Base-by-base conservation (phyloP, 2,888 invertebrate species). In the Drosophila neotestacea region DNA sequence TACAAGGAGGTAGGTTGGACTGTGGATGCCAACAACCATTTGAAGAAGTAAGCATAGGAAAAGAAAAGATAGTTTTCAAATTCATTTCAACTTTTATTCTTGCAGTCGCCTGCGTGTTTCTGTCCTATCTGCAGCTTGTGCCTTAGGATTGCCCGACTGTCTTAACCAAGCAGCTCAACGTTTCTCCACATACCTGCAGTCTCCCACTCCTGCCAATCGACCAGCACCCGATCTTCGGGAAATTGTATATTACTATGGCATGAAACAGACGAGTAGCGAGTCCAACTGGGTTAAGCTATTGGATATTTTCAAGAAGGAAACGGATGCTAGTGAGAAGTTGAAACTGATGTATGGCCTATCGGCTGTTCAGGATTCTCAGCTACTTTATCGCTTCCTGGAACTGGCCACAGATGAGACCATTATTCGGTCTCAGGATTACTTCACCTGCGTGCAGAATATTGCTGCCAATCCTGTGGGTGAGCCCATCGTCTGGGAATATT, bases 341-440 rank as follows among this genome's bases (percentile, higher is more conserved):
- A 96, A 96, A 86, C 90, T 98, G 4, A 93, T 97, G 90, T 91
- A 91, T 3, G 97, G 96, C 1, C 93, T 98, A 59, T 93, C 96
- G 0, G 95, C 94, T 6, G 94, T 95, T 3, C 93, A 94, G 47
- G 94, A 96, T 58, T 92, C 94, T 0, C 93, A 93, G 85, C 93
- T 97, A 58, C 93, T 97, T 1, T 93, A 93, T 72, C 95, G 94
- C 84, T 95, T 96, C 80, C 91, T 98, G 13, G 93, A 94, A 0
- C 92, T 95, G 44, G 95, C 96, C 0, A 95, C 95, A 93, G 94
- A 97, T 81, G 95, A 96, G 83, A 93, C 92, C 0, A 94, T 95
- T 79, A 95, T 98, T 0, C 94, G 97, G 16, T 94, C 95, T 10
- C 98, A 98, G 92, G 98, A 98, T 91, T 97, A 96, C 90, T 94